Evolutionary conservation across 2,113 vertebrate species (phyloP).

Genomic region (Gobius niger): DNA sequence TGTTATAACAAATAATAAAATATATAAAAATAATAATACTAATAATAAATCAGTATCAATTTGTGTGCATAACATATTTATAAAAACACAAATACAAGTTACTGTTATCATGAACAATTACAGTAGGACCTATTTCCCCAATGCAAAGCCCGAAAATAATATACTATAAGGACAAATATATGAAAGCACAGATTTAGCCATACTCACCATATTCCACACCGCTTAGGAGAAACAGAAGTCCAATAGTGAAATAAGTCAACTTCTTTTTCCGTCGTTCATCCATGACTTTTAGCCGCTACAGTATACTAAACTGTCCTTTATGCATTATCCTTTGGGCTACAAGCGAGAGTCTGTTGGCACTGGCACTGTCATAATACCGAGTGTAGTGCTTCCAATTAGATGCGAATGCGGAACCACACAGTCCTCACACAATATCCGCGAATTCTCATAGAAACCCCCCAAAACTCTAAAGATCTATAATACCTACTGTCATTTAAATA

Average conservation of each 20-base stretch:
- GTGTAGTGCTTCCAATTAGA: constrained; percentile 51
- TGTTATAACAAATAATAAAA: too few relatives aligned
- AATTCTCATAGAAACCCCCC: rapidly evolving
- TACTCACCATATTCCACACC: constrained; percentile 82
- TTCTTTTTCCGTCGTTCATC: constrained; percentile 71
- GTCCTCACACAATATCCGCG: not conserved
- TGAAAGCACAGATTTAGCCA: not conserved
- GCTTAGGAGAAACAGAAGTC: constrained; percentile 79
- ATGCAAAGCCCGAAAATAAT: too few relatives aligned
- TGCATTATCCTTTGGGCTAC: constrained; percentile 10
- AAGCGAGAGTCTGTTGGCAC: not conserved
- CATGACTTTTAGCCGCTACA: constrained; percentile 47
- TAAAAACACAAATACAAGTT: too few relatives aligned
- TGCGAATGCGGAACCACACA: not conserved
- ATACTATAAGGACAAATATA: not conserved
- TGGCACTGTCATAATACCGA: constrained; percentile 23
- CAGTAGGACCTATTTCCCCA: too few relatives aligned
- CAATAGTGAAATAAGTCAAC: constrained; percentile 77
- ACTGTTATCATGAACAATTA: too few relatives aligned
- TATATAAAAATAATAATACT: too few relatives aligned
- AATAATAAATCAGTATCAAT: too few relatives aligned
- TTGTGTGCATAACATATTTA: too few relatives aligned
- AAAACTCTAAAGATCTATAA: not conserved
- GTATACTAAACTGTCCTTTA: not conserved
- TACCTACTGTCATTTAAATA: not conserved